A percentile compares a stretch with the other conserved stretches of the same genome.
Conservation (phyloP, 30 jellyfish, hydroid and myxozoan species). For the Turritopsis dohrnii region DNA sequence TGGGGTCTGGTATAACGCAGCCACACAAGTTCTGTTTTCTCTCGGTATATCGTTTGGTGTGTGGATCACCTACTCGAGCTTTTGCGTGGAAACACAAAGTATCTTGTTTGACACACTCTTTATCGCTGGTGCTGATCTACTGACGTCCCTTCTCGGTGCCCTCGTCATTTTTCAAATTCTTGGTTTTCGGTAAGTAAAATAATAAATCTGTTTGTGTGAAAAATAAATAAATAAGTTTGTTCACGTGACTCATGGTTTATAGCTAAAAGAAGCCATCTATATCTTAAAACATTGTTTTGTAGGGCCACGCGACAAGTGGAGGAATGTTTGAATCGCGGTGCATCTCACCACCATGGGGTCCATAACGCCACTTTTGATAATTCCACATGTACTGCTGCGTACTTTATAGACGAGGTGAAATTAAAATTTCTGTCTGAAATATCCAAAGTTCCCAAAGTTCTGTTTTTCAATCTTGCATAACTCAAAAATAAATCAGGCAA, state of each 20-base stretch:
- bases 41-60: slow-evolving; percentile 78
- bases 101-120: slow-evolving; percentile 57
- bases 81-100: slow-evolving; percentile 57
- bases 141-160: slow-evolving; percentile 73
- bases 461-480: too few relatives aligned
- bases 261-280: too few relatives aligned
- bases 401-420: not conserved
- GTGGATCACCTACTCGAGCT: slow-evolving; percentile 70
- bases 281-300: not conserved
- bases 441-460: too few relatives aligned
- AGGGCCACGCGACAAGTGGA: not conserved
- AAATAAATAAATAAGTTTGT: too few relatives aligned
- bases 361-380: not conserved
- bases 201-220: not conserved
- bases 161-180: slow-evolving; percentile 71
- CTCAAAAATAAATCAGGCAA: too few relatives aligned
- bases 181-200: slow-evolving; percentile 65
- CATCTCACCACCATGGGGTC: not conserved
- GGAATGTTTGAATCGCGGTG: not conserved
- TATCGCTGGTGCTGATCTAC: slow-evolving; percentile 52
- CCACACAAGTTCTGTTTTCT: slow-evolving; percentile 74
- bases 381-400: not conserved
- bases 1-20: slow-evolving; percentile 81
- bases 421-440: not conserved
- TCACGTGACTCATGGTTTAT: too few relatives aligned